These are phyloP conservation scores for Sinopyrophorus schimmeli DNA, from an alignment of 2,888 invertebrate genomes.

Conservation along the genomic window DNA sequence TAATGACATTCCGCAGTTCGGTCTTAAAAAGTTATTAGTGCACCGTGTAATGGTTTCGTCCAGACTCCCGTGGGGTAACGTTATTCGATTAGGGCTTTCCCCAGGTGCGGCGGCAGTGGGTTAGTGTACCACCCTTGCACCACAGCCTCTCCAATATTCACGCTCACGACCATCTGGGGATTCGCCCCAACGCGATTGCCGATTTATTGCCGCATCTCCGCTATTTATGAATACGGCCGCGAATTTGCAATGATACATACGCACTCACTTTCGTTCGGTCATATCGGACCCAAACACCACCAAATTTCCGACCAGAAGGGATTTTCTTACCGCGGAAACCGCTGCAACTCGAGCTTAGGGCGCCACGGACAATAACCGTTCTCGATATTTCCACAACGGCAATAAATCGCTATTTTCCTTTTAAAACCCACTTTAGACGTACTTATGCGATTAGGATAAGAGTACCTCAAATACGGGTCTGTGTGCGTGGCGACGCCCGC, in stretches of 20 bases:
- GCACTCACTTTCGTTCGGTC: constrained; percentile 13
- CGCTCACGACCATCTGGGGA: constrained; percentile 53
- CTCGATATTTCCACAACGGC: too few relatives aligned
- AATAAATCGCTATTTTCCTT: too few relatives aligned
- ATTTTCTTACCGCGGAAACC: neutral
- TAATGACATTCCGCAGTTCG: constrained; percentile 46
- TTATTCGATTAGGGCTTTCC: constrained; percentile 48
- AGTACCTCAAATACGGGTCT: too few relatives aligned
- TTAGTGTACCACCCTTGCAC: constrained; percentile 38
- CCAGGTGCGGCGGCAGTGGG: constrained; percentile 42
- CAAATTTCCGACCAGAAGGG: constrained; percentile 6
- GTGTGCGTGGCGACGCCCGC: too few relatives aligned
- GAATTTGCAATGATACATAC: constrained; percentile 52
- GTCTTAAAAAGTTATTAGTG: constrained; percentile 51
- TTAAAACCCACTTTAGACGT: too few relatives aligned
- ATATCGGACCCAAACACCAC: too few relatives aligned
- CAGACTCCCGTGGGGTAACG: constrained; percentile 38
- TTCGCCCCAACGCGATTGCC: constrained; percentile 50
- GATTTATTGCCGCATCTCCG: constrained; percentile 53
- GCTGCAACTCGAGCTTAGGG: too few relatives aligned
- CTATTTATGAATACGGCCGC: constrained; percentile 54
- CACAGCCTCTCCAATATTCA: constrained; percentile 44
- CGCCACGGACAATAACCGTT: too few relatives aligned
- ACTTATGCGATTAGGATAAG: too few relatives aligned
- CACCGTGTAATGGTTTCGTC: constrained; percentile 38